phyloP scores from a whole-genome alignment of 2,888 invertebrate species.

The Lagria hirta region DNA sequence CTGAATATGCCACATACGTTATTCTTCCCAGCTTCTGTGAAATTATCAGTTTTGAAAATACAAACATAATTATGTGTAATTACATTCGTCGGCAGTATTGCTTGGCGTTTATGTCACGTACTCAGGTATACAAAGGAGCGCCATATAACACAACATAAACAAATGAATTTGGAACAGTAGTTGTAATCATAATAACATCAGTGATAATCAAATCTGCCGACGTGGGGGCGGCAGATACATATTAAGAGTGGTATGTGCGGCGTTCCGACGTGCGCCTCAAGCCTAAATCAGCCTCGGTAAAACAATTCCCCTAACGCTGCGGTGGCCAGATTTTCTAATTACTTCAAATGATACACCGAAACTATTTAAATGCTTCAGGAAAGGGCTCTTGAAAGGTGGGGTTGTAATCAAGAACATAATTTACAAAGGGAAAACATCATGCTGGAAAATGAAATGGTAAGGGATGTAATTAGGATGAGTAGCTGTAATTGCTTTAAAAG shows the following conservation, averaged over 20 bases:
- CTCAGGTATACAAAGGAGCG: slow-evolving; percentile 8
- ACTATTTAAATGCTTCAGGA: slow-evolving; percentile 37
- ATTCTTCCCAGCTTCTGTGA: too few relatives aligned
- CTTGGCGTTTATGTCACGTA: too few relatives aligned
- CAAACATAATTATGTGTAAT: too few relatives aligned
- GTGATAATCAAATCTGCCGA: slow-evolving; percentile 33
- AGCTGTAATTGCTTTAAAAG: too few relatives aligned
- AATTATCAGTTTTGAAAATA: too few relatives aligned
- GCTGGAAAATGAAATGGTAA: too few relatives aligned
- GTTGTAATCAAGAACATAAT: too few relatives aligned
- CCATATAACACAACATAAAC: slow-evolving; percentile 19
- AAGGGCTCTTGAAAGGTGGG: slow-evolving; percentile 9
- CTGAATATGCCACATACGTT: too few relatives aligned
- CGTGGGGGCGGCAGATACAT: slow-evolving; percentile 30
- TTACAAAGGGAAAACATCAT: too few relatives aligned
- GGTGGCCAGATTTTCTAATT: slow-evolving; percentile 42
- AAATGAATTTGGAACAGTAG: slow-evolving; percentile 20
- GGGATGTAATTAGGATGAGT: too few relatives aligned
- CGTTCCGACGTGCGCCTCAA: slow-evolving; percentile 20
- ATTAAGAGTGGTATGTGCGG: slow-evolving; percentile 32
- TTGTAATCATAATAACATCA: slow-evolving; percentile 28
- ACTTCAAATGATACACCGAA: slow-evolving; percentile 40
- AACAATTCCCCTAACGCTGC: slow-evolving; percentile 35
- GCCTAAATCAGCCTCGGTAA: slow-evolving; percentile 27
- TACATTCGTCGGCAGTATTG: too few relatives aligned